Evolutionary conservation across 2,113 vertebrate genomes (phyloP), one percentile per base, ranked within the genome.

Genomic region (Fregata magnificens): DNA sequence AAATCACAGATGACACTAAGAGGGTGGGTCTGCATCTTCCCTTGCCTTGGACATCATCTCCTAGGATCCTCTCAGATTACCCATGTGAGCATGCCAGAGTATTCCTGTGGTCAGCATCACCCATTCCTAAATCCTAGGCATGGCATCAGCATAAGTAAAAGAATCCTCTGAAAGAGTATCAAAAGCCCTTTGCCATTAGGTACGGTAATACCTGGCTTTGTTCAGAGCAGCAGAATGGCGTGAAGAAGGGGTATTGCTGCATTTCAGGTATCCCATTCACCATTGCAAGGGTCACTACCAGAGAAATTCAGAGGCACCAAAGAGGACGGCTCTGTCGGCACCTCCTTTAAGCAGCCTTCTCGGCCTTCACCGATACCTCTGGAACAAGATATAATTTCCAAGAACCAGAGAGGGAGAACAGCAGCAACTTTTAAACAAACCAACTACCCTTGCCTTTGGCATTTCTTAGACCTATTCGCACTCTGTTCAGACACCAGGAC

Each of bases 161-260:
- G 36, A 32, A 45, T 17, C 50, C 50, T 9, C 29, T 47, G 56
- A 50, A 49, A 50, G 40, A n/a, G 2, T 2, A 34, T 3, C 8
- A 15, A 28, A 18, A 55, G 16, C 32, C n/a, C 40, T 36, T 72
- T 72, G 26, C 58, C 16, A 7, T 28, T 13, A 26, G 56, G 44
- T 7, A 25, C 0, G 0, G 52, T 6, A 24, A n/a, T 4, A 44
- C 21, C 25, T 10, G 36, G 10, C 34, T 58, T 36, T 42, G 47
- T 11, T 47, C 18, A 13, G 66, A 49, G n/a, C 73, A 29, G 31
- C 12, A n/a, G 22, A 47, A 16, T 4, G 14, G 49, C 36, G 15
- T 0, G 4, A 14, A 38, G 63, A 29, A 6, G 9, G 22, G n/a
- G 29, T 13, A 19, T 5, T 40, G 26, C 65, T 53, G 16, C 29